A percentile compares a stretch with the other conserved stretches of the same genome.
Evolutionary conservation across 2,888 invertebrate species (phyloP).

Genomic region (Eueremaeus valkanovi): DNA sequence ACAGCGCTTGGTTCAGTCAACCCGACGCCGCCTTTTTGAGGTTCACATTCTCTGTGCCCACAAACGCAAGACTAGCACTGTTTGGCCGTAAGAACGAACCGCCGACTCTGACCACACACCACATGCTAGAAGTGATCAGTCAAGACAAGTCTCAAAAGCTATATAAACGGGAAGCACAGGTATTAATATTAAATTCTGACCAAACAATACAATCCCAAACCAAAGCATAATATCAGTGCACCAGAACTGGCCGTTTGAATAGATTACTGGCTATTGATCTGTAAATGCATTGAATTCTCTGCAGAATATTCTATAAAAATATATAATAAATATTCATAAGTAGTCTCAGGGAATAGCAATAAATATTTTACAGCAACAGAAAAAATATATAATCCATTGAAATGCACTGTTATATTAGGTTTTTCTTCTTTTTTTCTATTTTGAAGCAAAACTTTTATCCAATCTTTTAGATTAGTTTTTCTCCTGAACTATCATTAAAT

Average conservation of each 20-base stretch:
- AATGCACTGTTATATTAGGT: too few species aligned
- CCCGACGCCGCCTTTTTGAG: constrained; percentile 88
- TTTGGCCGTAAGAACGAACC: constrained; percentile 89
- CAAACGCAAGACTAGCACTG: constrained; percentile 64
- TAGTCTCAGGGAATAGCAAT: neutral
- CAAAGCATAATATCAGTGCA: too few species aligned
- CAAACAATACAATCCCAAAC: neutral
- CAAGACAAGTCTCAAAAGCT: constrained; percentile 27
- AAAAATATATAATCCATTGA: too few species aligned
- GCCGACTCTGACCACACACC: constrained; percentile 94
- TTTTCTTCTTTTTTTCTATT: too few species aligned
- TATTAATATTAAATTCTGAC: neutral
- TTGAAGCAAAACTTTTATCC: too few species aligned
- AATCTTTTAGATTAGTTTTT: too few species aligned
- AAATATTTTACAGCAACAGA: too few species aligned
- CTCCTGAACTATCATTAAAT: too few species aligned
- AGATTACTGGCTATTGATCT: too few species aligned
- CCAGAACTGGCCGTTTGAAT: too few species aligned
- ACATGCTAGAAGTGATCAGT: constrained; percentile 86
- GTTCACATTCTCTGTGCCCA: constrained; percentile 73
- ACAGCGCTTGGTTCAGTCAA: constrained; percentile 96
- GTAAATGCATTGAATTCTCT: too few species aligned
- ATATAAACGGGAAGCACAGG: neutral
- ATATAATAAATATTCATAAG: neutral
- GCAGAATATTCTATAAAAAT: neutral